Evolutionary conservation across 2,888 invertebrate species (phyloP), one percentile per base, ranked within the genome.

Genomic region (Balanococcus diminutus): DNA sequence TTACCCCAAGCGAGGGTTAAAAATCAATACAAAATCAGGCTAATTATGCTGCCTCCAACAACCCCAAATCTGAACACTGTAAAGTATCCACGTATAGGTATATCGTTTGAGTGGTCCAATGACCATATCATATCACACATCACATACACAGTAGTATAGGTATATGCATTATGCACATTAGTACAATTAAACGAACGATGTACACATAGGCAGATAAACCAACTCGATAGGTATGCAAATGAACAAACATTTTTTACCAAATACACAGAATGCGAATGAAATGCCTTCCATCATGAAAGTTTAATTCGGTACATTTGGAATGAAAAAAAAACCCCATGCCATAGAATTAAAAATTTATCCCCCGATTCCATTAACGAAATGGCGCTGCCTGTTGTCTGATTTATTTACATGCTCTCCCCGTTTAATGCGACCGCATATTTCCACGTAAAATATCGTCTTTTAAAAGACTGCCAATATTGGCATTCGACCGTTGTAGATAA

Each of bases 341-440:
- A 75, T 36, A 67, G 67, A 83, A 85, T 79, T 85, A 79, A 85
- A 85, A 85, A 51, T 81, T 51, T 14, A 81, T 81, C 51, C 84
- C 32, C 31, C 56, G 36, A 56, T 39, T 84, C 81, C 81, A 46
- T 56, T 86, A 67, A 56, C 81, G 87, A 39, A 42, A 88, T 81
- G 31, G 87, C 25, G 82, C 83, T 87, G 84, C 87, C 88, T 25
- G 88, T 87, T 82, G 61, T 87, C 67, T 72, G 82, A 56, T 86
- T 51, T 83, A 72, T 56, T 28, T 75, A 86, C 82, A 56, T 72
- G 36, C 72, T 9, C 51, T 51, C 31, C 25, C n/a, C 22, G 81
- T 72, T 61, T 67, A 83, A 83, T 83, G 83, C 51, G 56, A 56
- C 56, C 83, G 83, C 83, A 83, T 83, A 83, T 83, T 83, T 83